Base-by-base conservation (phyloP, 2,113 vertebrate species). In the Podarcis raffonei region DNA sequence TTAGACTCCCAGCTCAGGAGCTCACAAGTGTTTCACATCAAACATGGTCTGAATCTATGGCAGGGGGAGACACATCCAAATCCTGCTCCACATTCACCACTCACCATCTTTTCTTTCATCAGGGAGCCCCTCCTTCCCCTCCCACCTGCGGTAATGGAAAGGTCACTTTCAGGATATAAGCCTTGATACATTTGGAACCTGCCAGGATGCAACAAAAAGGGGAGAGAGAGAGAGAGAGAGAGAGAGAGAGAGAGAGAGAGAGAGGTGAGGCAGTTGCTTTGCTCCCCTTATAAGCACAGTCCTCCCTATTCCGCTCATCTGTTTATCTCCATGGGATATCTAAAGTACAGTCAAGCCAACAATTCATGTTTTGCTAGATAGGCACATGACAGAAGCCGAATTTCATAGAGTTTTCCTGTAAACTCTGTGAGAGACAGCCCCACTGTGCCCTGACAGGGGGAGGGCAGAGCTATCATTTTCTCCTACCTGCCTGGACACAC, bases 181-280 rank as follows among this genome's bases (percentile, higher is more conserved):
- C 93, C 90, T 89, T 97, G 96, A 83, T 96, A 95, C 3, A 92
- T 81, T 78, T 92, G 90, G 87, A 96, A 93, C 94, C 96, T 97
- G 91, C 48, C 90, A 18, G 78, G 75, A 85, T 78, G 48, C 62
- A 76, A 20, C 20, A 42, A 77, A 65, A 78, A 65, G 57, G 5
- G 25, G 7, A n/a, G 65, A 0, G 2, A n/a, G 65, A 0, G 2
- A 4, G 9, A n/a, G 8, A 68, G 18, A 32, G 7, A n/a, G 65
- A 0, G 2, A n/a, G 65, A 0, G 2, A 4, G 5, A 32, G 7
- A n/a, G 65, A 0, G 2, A n/a, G 65, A 0, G 2, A 4, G 9
- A n/a, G 8, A 68, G 18, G 5, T 68, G 35, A 86, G 30, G 11
- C 42, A 72, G 72, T 69, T 18, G 18, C 12, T 27, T n/a, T 53